Evolutionary conservation across 1,140 invertebrate species (phyloP).

Genomic region (Brachionus koreanus): DNA sequence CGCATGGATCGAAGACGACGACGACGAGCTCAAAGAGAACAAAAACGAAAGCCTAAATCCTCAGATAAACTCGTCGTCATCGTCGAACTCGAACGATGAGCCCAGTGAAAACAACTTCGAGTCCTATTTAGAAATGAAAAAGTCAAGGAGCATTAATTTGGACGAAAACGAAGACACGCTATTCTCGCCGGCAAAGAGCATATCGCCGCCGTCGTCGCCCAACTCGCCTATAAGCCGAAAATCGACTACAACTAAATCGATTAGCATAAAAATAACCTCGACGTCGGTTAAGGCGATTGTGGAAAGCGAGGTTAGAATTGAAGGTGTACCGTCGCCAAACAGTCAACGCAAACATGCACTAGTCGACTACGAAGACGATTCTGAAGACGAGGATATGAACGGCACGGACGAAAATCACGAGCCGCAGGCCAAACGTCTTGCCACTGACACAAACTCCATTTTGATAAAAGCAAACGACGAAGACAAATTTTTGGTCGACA

Average conservation of each 20-base stretch:
- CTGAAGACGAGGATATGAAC: not conserved
- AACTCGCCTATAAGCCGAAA: not conserved
- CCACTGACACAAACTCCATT: not conserved
- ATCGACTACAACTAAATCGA: not conserved
- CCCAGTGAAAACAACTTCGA: not conserved
- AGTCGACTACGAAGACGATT: constrained; percentile 36
- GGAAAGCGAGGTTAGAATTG: not conserved
- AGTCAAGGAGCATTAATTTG: not conserved
- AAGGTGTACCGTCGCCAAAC: not conserved
- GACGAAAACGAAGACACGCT: constrained; percentile 29
- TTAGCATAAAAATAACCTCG: constrained; percentile 1
- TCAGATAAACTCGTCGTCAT: not conserved
- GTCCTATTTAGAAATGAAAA: constrained; percentile 28
- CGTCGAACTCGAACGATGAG: not conserved
- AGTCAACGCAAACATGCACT: not conserved
- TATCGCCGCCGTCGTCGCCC: not conserved
- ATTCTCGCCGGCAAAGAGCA: not conserved
- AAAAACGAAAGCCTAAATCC: not conserved
- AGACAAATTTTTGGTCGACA: not conserved
- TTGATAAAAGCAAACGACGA: not conserved
- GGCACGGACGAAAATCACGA: not conserved
- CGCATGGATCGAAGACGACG: constrained; percentile 59
- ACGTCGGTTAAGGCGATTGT: not conserved
- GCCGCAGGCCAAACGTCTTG: not conserved
- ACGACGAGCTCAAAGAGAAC: not conserved